Percentiles rank a stretch among this genome's conserved stretches.
These are phyloP conservation scores for Actinia tenebrosa DNA, from an alignment of 64 coral and sea anemone genomes.

Conservation along the genomic window DNA sequence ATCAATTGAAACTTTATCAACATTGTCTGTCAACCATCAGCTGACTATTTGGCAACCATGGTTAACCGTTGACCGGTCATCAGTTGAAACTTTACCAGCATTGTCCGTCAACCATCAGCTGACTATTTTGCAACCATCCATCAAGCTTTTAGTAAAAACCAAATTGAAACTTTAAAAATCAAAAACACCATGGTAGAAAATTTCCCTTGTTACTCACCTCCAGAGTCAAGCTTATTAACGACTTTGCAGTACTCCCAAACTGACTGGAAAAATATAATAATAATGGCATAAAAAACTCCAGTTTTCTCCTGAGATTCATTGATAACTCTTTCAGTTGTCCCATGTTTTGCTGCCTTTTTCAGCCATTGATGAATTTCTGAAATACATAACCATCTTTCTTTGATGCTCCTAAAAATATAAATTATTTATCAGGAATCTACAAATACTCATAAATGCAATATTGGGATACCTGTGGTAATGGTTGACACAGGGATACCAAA, in stretches of 20 bases:
- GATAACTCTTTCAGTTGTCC: constrained; percentile 19
- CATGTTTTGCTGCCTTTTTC: constrained; percentile 80
- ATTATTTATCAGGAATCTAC: background rate
- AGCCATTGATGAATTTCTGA: constrained; percentile 87
- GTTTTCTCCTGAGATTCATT: constrained; percentile 66
- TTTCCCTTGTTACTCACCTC: constrained; percentile 37
- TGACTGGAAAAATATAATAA: constrained; percentile 81
- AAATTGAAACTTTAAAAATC: too few species aligned
- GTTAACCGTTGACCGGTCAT: too few species aligned
- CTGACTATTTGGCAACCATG: too few species aligned
- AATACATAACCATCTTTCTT: constrained; percentile 80
- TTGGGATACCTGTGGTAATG: background rate
- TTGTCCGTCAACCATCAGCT: too few species aligned
- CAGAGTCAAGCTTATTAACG: constrained; percentile 75
- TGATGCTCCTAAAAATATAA: constrained; percentile 67
- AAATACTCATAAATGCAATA: background rate
- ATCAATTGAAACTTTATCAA: too few species aligned
- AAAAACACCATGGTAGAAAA: too few species aligned
- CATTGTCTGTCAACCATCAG: too few species aligned
- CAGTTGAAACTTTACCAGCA: too few species aligned
- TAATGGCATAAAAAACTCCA: constrained; percentile 84
- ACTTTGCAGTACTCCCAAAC: constrained; percentile 97
- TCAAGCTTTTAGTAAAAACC: too few species aligned
- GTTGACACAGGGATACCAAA: background rate
- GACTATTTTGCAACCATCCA: too few species aligned